Percentiles rank a stretch among this genome's conserved stretches.
Conservation (phyloP, 2,113 vertebrate species). For the Epinephelus lanceolatus region DNA sequence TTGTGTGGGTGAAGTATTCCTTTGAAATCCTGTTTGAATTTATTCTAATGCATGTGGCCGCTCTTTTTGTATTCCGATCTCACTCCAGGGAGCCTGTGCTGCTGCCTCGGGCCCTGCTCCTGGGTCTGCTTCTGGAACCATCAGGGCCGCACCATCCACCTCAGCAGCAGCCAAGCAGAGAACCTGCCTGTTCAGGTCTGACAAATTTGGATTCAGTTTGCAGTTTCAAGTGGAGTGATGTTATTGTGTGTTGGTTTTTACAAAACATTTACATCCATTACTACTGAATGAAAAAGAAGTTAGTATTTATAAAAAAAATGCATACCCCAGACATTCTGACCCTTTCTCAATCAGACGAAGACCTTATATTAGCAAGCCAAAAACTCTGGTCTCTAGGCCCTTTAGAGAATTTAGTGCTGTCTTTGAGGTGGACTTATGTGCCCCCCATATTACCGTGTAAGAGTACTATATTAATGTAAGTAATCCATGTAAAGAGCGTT, state of each 20-base stretch:
- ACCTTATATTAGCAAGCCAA: no score
- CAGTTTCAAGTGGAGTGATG: not conserved
- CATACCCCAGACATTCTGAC: no score
- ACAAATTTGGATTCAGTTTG: not conserved
- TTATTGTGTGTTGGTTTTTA: not conserved
- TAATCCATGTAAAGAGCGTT: no score
- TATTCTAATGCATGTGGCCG: not conserved
- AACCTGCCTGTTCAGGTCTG: constrained; percentile 90
- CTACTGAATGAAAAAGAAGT: not conserved
- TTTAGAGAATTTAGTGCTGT: no score
- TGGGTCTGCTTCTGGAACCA: constrained; percentile 43
- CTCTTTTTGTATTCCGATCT: not conserved
- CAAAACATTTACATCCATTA: not conserved
- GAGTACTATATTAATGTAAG: no score
- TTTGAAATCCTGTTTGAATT: not conserved
- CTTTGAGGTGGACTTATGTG: no score
- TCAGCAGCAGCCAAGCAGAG: constrained; percentile 88
- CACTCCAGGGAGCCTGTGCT: constrained; percentile 61
- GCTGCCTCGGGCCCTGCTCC: constrained; percentile 19
- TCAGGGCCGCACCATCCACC: constrained; percentile 68
- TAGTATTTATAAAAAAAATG: no score
- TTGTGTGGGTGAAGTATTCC: no score
- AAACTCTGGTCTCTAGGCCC: no score
- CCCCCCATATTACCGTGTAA: no score
- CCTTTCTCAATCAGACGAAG: no score